Evolutionary conservation across 2,113 vertebrate genomes (phyloP).

Genomic region (Girardinichthys multiradiatus): DNA sequence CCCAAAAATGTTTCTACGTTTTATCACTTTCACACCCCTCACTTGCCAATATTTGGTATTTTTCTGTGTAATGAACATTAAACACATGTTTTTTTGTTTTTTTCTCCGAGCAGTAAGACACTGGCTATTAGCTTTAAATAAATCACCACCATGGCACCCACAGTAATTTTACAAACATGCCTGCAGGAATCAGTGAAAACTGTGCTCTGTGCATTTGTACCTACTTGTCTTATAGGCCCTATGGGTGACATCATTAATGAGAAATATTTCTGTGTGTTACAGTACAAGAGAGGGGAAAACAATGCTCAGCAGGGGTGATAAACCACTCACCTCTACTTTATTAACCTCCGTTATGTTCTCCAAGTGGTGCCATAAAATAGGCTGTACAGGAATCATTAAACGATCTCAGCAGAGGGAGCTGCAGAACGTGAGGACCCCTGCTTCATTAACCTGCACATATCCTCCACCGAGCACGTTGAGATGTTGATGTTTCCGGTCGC

Average conservation of each 20-base stretch:
- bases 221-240: constrained; percentile 32
- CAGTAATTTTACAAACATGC: constrained; percentile 65
- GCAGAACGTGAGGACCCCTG: constrained; percentile 36
- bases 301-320: constrained; percentile 59
- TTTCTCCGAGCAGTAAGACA: constrained; percentile 48
- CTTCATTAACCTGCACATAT: constrained; percentile 60
- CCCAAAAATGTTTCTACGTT: constrained; percentile 12
- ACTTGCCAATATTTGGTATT: constrained; percentile 45
- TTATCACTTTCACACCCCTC: constrained; percentile 13
- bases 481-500: constrained; percentile 24
- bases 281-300: constrained; percentile 32
- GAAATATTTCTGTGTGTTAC: constrained; percentile 44
- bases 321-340: constrained; percentile 68
- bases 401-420: constrained; percentile 24
- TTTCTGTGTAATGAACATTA: constrained; percentile 43
- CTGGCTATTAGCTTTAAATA: constrained; percentile 69
- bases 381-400: constrained; percentile 58
- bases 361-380: constrained; percentile 55
- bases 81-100: constrained; percentile 58
- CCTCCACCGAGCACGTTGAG: constrained; percentile 21
- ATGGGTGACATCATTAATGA: constrained; percentile 60
- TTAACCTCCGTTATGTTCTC: constrained; percentile 69
- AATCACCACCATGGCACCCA: constrained; percentile 52
- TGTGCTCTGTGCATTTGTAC: constrained; percentile 47
- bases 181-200: constrained; percentile 62